Base-by-base conservation (phyloP, 2,113 vertebrate genomes). In the Seriola rivoliana region DNA sequence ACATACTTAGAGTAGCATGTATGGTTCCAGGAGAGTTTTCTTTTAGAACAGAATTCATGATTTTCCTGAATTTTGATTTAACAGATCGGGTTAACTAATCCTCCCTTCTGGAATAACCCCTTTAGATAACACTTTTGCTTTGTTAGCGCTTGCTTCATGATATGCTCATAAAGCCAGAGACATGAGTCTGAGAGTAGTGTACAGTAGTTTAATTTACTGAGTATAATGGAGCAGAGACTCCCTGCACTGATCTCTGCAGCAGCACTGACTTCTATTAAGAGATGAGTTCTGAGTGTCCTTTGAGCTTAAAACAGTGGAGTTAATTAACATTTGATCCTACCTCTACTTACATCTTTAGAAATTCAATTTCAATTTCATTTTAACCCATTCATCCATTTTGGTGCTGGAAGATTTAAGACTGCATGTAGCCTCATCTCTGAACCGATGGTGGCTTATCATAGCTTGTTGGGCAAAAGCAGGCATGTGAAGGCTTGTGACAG, bases 311-410 rank as follows among this genome's bases (percentile, higher is more conserved):
- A 91, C 93, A 91, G 84, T 84, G 42, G 75, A 92, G 91, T 92
- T 93, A 90, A 93, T 93, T 93, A 93, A 93, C 93, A 93, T 89
- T 91, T 92, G 93, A 92, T 92, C 93, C 86, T 55, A 62, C 36
- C 70, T 84, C 86, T 85, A 78, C 75, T 86, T 90, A 89, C 90
- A 75, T 91, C 88, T 85, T 74, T 29, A 65, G 36, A 57, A 75
- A 78, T 84, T 88, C 88, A 85, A 88, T 88, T 91, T 87, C 82
- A 82, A 69, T 91, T 91, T 88, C 73, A 81, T 80, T 81, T 84
- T 80, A 71, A 71, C 46, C 57, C 88, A 46, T 80, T 86, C 78
- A 75, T 36, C 77, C 74, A 77, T 88, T 87, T 73, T 60, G 62
- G 74, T 55, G 40, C 50, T 57, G 1, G 44, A 29, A 66, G 60